Conservation (phyloP, 2,797 vertebrate genomes). For the Sardinella longiceps region DNA sequence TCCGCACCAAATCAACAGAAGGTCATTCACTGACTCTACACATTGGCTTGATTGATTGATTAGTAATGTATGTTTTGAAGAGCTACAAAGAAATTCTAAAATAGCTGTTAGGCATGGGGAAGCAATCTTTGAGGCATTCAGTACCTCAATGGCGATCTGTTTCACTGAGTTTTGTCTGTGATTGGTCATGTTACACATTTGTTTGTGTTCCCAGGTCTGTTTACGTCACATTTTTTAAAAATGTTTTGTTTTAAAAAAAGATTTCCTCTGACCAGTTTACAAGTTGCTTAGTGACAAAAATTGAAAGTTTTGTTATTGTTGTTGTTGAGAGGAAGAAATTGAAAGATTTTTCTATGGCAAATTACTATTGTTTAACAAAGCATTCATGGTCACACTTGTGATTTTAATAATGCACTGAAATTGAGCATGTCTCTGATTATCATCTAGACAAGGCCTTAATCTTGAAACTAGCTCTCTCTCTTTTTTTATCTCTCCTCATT, state of each 20-base stretch:
- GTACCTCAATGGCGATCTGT: too few relatives aligned
- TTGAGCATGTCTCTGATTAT: neutral
- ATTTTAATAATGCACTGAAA: neutral
- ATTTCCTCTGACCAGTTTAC: neutral
- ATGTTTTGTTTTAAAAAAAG: too few relatives aligned
- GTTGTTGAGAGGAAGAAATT: too few relatives aligned
- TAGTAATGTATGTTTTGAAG: neutral
- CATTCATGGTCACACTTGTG: neutral
- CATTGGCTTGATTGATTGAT: neutral
- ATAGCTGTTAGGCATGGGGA: neutral
- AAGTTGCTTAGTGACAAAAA: neutral
- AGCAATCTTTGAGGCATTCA: too few relatives aligned
- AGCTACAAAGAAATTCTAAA: neutral
- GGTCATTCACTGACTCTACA: conserved; percentile 1
- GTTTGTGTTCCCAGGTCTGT: too few relatives aligned
- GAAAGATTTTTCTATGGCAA: neutral
- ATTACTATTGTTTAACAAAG: neutral
- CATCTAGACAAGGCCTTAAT: too few relatives aligned
- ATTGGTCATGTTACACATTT: too few relatives aligned
- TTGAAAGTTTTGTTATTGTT: too few relatives aligned
- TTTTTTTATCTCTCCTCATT: too few relatives aligned
- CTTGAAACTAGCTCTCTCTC: neutral
- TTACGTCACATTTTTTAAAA: too few relatives aligned
- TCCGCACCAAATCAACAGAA: neutral
- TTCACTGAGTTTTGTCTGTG: too few relatives aligned